Percentiles rank a stretch among this genome's conserved stretches.
phyloP scores from a whole-genome alignment of 1,140 invertebrate genomes.

The Trichonephila clavata region DNA sequence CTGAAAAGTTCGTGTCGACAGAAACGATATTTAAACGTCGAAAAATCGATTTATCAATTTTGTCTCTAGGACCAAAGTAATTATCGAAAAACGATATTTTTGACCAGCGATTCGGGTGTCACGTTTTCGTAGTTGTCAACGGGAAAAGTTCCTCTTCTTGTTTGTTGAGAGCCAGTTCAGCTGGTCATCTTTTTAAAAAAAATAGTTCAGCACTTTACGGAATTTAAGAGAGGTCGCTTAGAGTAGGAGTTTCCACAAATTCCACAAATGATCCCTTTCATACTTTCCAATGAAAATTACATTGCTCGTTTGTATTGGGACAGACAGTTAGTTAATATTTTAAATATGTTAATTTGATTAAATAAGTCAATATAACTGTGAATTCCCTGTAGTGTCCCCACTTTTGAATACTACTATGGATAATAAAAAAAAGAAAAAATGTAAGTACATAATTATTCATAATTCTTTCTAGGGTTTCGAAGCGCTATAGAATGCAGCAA shows the following conservation, averaged over 20 bases:
- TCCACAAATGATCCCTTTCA: too few species aligned
- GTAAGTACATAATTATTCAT: too few species aligned
- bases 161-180: constrained; percentile 1
- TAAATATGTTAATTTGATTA: too few species aligned
- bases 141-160: neutral
- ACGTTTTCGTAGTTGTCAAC: constrained; percentile 20
- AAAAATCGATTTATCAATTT: constrained; percentile 68
- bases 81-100: constrained; percentile 74
- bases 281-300: too few species aligned
- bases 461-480: too few species aligned
- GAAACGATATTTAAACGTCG: constrained; percentile 64
- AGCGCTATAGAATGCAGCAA: too few species aligned
- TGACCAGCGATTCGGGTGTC: constrained; percentile 26
- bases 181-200: neutral
- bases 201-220: neutral
- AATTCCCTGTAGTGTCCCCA: too few species aligned
- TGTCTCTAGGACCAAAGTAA: constrained; percentile 62
- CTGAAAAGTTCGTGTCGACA: constrained; percentile 5
- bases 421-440: too few species aligned
- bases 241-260: neutral
- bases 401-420: too few species aligned
- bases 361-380: too few species aligned
- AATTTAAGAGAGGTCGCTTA: neutral
- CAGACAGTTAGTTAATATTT: too few species aligned
- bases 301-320: neutral